phyloP scores from a whole-genome alignment of 1,140 invertebrate genomes.

The Bombus huntii region DNA sequence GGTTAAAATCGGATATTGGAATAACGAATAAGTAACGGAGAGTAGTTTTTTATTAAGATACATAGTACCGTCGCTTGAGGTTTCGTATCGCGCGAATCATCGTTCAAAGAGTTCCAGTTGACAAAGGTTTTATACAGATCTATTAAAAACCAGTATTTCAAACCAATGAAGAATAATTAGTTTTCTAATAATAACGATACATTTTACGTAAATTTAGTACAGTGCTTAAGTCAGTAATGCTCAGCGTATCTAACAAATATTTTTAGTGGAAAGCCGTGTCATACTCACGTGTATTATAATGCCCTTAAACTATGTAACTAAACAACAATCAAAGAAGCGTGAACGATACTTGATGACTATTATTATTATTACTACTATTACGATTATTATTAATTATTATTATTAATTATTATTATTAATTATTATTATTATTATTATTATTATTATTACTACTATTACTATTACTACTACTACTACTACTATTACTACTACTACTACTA shows the following conservation, averaged over 20 bases:
- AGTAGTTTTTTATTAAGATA: conserved; percentile 53
- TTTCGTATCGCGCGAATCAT: conserved; percentile 74
- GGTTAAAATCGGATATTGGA: conserved; percentile 37
- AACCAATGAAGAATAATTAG: conserved; percentile 83
- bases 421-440: fast-evolving
- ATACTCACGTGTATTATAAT: conserved; percentile 79
- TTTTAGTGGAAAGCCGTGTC: conserved; percentile 80
- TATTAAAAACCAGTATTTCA: conserved; percentile 82
- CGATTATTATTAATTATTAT: not conserved
- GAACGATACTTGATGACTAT: conserved; percentile 74
- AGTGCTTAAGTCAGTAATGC: conserved; percentile 80
- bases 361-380: not conserved
- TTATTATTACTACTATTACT: fast-evolving
- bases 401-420: not conserved
- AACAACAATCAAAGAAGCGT: conserved; percentile 76
- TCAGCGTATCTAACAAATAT: conserved; percentile 80
- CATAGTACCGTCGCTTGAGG: conserved; percentile 70
- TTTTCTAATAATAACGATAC: conserved; percentile 80
- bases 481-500: not conserved
- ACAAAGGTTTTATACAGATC: conserved; percentile 81
- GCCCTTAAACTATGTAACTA: conserved; percentile 75
- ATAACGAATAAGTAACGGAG: conserved; percentile 19
- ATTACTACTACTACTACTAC: not conserved
- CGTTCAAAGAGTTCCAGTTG: conserved; percentile 81
- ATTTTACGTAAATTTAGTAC: conserved; percentile 78